Conservation (phyloP, 2,113 vertebrate genomes). For the Mystacornis crossleyi region DNA sequence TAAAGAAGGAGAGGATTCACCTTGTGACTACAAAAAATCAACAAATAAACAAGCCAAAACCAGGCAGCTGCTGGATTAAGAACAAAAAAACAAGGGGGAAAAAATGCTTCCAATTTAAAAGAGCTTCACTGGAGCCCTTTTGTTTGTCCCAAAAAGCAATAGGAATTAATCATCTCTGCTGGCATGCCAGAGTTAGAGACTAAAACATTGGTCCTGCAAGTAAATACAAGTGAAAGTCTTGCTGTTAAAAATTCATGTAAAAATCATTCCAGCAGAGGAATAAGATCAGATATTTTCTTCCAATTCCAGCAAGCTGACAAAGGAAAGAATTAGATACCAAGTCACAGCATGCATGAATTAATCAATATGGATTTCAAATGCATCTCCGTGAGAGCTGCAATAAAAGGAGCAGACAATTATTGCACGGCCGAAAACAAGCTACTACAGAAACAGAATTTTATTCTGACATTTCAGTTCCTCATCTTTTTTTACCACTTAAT, state of each 20-base stretch:
- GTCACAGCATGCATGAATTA: background rate
- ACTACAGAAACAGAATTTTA: background rate
- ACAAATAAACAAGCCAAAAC: background rate
- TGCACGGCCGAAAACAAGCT: background rate
- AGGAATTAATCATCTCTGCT: slow-evolving; percentile 2
- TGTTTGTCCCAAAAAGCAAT: background rate
- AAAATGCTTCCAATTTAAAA: background rate
- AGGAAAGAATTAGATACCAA: background rate
- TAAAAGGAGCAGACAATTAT: background rate
- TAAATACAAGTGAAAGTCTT: background rate
- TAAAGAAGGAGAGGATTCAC: background rate
- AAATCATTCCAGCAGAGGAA: background rate
- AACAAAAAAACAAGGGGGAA: background rate
- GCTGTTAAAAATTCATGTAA: background rate
- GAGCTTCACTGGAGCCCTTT: background rate
- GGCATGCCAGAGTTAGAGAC: background rate
- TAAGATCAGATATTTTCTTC: slow-evolving; percentile 7
- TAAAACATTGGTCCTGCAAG: background rate
- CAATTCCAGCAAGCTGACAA: background rate
- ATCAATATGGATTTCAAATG: slow-evolving; percentile 26
- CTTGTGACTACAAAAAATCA: background rate
- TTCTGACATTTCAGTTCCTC: background rate
- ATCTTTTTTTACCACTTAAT: background rate
- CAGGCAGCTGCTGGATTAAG: background rate
- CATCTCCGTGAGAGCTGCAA: background rate